Evolutionary conservation across 2,113 vertebrate species (phyloP).

Genomic region (Mus musculus): GRCm39 chr12:21318001-21318500

Average conservation of each 20-base stretch:
- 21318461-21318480: conserved; percentile 75
- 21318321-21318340: conserved; percentile 70
- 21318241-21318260: conserved; percentile 78
- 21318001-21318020: conserved; percentile 68
- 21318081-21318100: not conserved
- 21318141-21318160: not conserved
- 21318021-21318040: conserved; percentile 74
- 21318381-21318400: conserved; percentile 71
- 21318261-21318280: conserved; percentile 81
- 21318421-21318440: conserved; percentile 35
- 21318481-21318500: conserved; percentile 80
- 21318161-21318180: not conserved
- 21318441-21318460: conserved; percentile 44
- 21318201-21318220: conserved; percentile 1
- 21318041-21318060: conserved; percentile 71
- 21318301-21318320: conserved; percentile 68
- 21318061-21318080: conserved; percentile 43
- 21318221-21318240: conserved; percentile 44
- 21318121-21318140: not conserved
- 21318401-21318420: conserved; percentile 67
- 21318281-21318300: conserved; percentile 79
- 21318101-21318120: not conserved
- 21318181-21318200: conserved; percentile 36
- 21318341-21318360: conserved; percentile 71
- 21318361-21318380: conserved; percentile 81